These are phyloP conservation scores for Craterocephalus amniculus DNA, from an alignment of 2,797 vertebrate genomes.

Conservation along the genomic window DNA sequence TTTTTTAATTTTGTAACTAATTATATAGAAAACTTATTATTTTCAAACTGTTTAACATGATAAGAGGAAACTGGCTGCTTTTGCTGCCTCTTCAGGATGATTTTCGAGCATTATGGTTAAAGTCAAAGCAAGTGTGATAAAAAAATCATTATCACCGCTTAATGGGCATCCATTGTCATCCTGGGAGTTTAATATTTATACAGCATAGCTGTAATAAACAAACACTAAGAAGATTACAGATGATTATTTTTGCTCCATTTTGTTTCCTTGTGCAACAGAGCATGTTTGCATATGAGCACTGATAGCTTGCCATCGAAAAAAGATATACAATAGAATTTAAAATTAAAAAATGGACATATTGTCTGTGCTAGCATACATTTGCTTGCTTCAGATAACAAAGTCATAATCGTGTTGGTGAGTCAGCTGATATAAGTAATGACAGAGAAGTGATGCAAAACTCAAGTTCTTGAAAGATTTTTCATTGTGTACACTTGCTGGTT, in stretches of 20 bases:
- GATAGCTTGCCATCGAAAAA: constrained; percentile 42
- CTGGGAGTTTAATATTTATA: constrained; percentile 72
- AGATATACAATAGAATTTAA: constrained; percentile 41
- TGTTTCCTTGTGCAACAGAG: constrained; percentile 38
- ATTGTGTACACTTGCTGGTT: not conserved
- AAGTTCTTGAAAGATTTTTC: not conserved
- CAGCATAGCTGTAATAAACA: constrained; percentile 70
- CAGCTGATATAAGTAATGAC: constrained; percentile 21
- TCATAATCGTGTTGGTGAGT: constrained; percentile 22
- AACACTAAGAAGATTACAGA: constrained; percentile 74
- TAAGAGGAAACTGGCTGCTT: constrained; percentile 74
- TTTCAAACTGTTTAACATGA: constrained; percentile 68
- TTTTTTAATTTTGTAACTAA: constrained; percentile 77
- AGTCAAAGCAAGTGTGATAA: constrained; percentile 70
- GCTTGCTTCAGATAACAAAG: constrained; percentile 27
- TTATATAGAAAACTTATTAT: constrained; percentile 69
- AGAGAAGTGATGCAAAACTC: constrained; percentile 4
- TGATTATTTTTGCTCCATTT: constrained; percentile 56
- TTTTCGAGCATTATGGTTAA: constrained; percentile 73
- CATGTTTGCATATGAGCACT: constrained; percentile 32
- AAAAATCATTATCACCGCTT: constrained; percentile 82
- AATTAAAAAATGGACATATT: constrained; percentile 46
- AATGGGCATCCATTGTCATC: constrained; percentile 77
- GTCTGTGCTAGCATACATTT: constrained; percentile 17
- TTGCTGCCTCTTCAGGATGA: constrained; percentile 66